Percentiles rank a stretch among this genome's conserved stretches.
These are phyloP conservation scores for Ivindomyrus marchei DNA, from an alignment of 2,113 vertebrate genomes.

Conservation along the genomic window DNA sequence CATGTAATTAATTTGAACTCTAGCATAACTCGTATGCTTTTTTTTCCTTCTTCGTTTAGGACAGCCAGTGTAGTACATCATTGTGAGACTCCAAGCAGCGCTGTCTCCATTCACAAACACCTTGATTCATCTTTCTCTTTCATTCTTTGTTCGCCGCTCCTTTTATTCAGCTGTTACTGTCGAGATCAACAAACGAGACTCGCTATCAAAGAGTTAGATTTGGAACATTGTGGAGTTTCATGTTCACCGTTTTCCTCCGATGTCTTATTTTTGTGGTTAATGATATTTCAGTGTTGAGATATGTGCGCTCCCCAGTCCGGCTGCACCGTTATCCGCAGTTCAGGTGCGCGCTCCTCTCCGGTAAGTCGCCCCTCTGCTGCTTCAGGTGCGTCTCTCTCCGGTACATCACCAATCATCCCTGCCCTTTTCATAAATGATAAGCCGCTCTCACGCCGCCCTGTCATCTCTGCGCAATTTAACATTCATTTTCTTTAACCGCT, in stretches of 20 bases:
- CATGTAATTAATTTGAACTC: not conserved
- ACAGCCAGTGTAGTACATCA: constrained; percentile 1
- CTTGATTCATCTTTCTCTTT: constrained; percentile 4
- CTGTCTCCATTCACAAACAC: constrained; percentile 38
- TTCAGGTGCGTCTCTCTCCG: not conserved
- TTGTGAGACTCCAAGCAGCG: not conserved
- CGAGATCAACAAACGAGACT: not conserved
- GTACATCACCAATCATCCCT: not conserved
- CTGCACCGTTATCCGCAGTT: not conserved
- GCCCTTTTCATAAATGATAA: not conserved
- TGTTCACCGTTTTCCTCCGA: not conserved
- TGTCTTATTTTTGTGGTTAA: not conserved
- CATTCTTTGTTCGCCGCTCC: not conserved
- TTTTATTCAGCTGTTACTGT: not conserved
- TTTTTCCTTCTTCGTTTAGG: constrained; percentile 10
- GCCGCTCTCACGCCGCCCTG: not conserved
- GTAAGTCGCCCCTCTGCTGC: not conserved
- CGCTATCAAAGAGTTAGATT: not conserved
- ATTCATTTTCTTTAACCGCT: not conserved
- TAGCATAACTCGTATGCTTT: constrained; percentile 19
- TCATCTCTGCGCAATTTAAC: not conserved
- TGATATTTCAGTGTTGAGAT: not conserved
- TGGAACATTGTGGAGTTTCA: not conserved
- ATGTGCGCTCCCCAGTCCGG: not conserved
- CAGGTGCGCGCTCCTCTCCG: not conserved